Percentiles rank a stretch among this genome's conserved stretches.
These are phyloP conservation scores for Dendrolimus houi DNA, from an alignment of 2,888 invertebrate genomes.

Conservation along the genomic window DNA sequence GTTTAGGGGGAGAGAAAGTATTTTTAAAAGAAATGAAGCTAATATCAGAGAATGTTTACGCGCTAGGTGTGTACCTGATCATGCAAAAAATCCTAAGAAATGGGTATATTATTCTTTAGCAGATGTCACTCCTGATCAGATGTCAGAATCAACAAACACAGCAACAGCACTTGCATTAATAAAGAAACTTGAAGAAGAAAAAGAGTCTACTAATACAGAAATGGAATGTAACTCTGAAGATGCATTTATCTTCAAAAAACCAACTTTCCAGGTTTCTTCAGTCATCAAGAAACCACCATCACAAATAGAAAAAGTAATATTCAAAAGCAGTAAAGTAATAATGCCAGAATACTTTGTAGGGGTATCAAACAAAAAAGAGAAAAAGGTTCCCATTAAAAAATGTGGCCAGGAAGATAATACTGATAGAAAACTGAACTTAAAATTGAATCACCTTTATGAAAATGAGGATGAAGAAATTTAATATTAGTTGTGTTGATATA, in stretches of 20 bases:
- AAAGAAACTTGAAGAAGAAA: conserved; percentile 78
- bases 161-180: conserved; percentile 87
- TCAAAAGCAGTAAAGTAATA: conserved; percentile 81
- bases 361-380: conserved; percentile 70
- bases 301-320: conserved; percentile 51
- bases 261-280: conserved; percentile 52
- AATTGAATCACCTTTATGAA: conserved; percentile 65
- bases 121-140: conserved; percentile 84
- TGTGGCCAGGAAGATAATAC: conserved; percentile 11
- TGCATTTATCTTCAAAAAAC: conserved; percentile 50
- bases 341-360: conserved; percentile 92
- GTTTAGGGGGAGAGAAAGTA: conserved; percentile 84
- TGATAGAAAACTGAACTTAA: conserved; percentile 43
- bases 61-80: conserved; percentile 51
- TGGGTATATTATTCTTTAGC: conserved; percentile 88
- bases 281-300: conserved; percentile 33
- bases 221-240: conserved; percentile 41
- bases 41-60: conserved; percentile 77
- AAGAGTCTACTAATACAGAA: conserved; percentile 19
- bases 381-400: conserved; percentile 26
- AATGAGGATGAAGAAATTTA: conserved; percentile 35
- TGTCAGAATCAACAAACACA: conserved; percentile 86
- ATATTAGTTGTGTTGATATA: background rate
- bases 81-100: conserved; percentile 85
- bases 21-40: conserved; percentile 85